A percentile compares a stretch with the other conserved stretches of the same genome.
Conservation (phyloP, 1,140 invertebrate species). For the Drosophila busckii region DNA sequence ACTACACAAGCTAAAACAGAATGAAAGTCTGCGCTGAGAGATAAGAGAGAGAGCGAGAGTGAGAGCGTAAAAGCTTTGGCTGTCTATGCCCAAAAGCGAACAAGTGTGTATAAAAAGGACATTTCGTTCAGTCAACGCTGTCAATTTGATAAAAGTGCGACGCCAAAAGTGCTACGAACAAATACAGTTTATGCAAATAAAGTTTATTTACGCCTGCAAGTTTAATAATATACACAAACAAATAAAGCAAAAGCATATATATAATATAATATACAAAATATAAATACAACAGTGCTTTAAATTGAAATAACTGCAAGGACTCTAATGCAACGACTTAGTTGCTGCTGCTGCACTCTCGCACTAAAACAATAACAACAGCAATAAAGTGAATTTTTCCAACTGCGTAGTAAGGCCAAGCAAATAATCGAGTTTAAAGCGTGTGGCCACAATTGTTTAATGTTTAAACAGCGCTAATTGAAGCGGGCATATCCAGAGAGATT, state of each 20-base stretch:
- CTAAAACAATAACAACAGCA: constrained; percentile 36
- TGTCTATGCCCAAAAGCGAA: constrained; percentile 66
- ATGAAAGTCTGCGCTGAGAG: too few species aligned
- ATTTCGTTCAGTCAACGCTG: constrained; percentile 70
- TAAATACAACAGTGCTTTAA: background rate
- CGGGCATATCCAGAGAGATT: constrained; percentile 3
- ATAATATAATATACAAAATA: background rate
- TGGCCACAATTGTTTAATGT: constrained; percentile 13
- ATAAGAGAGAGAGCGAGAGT: background rate
- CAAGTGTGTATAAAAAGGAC: constrained; percentile 78
- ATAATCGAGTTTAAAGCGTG: background rate
- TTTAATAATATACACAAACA: constrained; percentile 14
- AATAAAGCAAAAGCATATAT: background rate
- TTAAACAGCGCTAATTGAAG: constrained; percentile 4
- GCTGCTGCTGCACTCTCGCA: constrained; percentile 32
- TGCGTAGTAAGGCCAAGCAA: constrained; percentile 45
- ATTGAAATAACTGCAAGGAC: constrained; percentile 17
- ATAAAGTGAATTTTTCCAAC: constrained; percentile 32
- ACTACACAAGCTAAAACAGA: too few species aligned
- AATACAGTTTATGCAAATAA: background rate
- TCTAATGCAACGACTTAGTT: constrained; percentile 29
- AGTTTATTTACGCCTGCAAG: constrained; percentile 19
- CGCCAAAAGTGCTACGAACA: constrained; percentile 51
- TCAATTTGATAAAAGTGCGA: constrained; percentile 61
- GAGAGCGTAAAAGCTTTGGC: constrained; percentile 33